Evolutionary conservation across 2,797 vertebrate genomes (phyloP).

Genomic region (Periophthalmus magnuspinnatus): DNA sequence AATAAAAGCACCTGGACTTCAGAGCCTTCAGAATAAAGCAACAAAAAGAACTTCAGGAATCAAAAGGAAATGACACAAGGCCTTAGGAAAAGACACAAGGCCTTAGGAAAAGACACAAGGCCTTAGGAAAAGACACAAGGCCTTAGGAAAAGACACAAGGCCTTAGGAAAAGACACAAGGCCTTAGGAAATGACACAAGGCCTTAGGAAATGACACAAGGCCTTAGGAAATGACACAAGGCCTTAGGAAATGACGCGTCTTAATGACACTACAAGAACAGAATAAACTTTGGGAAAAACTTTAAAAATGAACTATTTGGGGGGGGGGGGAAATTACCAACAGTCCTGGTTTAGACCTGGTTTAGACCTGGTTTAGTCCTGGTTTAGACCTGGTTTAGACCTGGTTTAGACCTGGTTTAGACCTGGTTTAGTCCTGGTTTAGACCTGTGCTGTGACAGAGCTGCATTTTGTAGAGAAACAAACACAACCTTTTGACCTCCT

Average conservation of each 20-base stretch:
- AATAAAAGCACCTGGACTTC: not conserved
- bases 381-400: too few species aligned
- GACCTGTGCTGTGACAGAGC: not conserved
- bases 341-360: too few species aligned
- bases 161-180: not conserved
- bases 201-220: not conserved
- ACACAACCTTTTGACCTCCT: not conserved
- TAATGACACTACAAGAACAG: not conserved
- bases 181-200: not conserved
- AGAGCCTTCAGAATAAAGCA: not conserved
- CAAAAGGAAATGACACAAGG: not conserved
- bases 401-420: too few species aligned
- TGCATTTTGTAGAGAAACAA: not conserved
- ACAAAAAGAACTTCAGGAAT: not conserved
- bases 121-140: too few species aligned
- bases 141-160: too few species aligned
- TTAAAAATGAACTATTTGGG: not conserved
- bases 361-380: too few species aligned
- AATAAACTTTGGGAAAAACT: not conserved
- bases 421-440: too few species aligned
- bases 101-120: too few species aligned
- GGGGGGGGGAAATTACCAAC: too few species aligned
- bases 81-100: too few species aligned
- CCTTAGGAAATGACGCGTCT: not conserved
- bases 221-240: too few species aligned